phyloP scores from a whole-genome alignment of 23 tunicate genomes.

The Phallusia fumigata region DNA sequence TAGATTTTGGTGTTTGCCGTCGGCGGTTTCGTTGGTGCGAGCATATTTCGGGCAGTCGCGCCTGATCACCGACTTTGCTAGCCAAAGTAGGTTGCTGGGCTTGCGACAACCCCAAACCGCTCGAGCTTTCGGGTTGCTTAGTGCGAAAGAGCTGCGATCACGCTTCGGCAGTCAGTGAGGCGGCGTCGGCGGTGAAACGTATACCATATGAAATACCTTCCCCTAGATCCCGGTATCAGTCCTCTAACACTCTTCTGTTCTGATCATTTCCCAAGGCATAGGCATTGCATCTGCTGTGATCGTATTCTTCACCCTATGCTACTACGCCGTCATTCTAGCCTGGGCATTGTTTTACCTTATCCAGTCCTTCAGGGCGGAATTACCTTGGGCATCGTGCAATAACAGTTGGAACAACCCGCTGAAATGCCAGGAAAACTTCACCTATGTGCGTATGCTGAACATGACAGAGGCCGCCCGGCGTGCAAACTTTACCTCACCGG shows the following conservation, averaged over 20 bases:
- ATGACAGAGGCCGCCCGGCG: slow-evolving; percentile 54
- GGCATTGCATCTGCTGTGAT: slow-evolving; percentile 86
- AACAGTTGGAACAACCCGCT: slow-evolving; percentile 75
- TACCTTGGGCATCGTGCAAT: slow-evolving; percentile 83
- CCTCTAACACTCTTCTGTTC: not conserved
- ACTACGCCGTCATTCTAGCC: slow-evolving; percentile 95
- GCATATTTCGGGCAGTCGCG: not conserved
- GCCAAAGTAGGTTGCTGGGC: not conserved
- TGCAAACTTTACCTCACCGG: slow-evolving; percentile 70
- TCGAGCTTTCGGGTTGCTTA: not conserved
- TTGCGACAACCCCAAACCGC: not conserved
- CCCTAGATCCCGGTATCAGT: not conserved
- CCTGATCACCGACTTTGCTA: slow-evolving; percentile 2
- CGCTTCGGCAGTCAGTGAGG: not conserved
- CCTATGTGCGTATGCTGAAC: slow-evolving; percentile 41
- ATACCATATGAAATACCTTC: not conserved
- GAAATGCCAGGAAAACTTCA: slow-evolving; percentile 68
- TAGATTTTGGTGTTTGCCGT: slow-evolving; percentile 9
- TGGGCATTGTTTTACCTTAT: slow-evolving; percentile 97
- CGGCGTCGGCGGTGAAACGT: slow-evolving; percentile 12
- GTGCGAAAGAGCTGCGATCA: not conserved
- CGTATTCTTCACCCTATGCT: slow-evolving; percentile 95
- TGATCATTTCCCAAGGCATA: slow-evolving; percentile 57
- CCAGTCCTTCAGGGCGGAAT: slow-evolving; percentile 86
- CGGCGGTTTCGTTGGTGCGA: not conserved